Evolutionary conservation across 2,888 invertebrate species (phyloP).

Genomic region (Cosmorhoe ocellata): DNA sequence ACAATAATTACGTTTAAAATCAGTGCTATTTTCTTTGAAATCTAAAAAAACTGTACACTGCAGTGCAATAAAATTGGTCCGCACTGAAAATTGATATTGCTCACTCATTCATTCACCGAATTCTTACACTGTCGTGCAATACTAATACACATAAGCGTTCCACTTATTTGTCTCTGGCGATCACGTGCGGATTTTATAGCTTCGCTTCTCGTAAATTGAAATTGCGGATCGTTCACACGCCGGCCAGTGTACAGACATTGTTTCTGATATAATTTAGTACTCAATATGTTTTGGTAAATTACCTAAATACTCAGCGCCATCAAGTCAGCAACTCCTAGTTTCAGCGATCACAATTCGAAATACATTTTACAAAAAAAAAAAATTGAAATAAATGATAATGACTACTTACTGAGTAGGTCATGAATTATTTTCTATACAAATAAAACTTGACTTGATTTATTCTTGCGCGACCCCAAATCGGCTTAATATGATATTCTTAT

Average conservation of each 20-base stretch:
- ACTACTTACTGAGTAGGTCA: no score
- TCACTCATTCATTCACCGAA: constrained; percentile 16
- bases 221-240: constrained; percentile 57
- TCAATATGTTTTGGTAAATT: constrained; percentile 36
- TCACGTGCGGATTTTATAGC: constrained; percentile 80
- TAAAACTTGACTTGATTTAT: no score
- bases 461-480: no score
- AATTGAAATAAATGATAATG: not conserved
- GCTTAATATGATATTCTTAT: no score
- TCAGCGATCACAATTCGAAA: not conserved
- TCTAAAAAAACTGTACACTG: not conserved
- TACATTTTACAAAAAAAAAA: not conserved
- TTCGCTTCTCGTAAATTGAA: constrained; percentile 75
- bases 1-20: no score
- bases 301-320: constrained; percentile 1
- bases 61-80: constrained; percentile 13
- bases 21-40: no score
- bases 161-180: constrained; percentile 72
- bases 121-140: constrained; percentile 40
- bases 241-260: constrained; percentile 50
- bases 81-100: constrained; percentile 16
- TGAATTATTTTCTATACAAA: no score
- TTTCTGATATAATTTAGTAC: constrained; percentile 55
- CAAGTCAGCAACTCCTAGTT: no score
- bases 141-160: constrained; percentile 63